Percentiles rank a stretch among this genome's conserved stretches.
Conservation (phyloP, 2,888 invertebrate genomes). For the Hemicrepidius hirtus region DNA sequence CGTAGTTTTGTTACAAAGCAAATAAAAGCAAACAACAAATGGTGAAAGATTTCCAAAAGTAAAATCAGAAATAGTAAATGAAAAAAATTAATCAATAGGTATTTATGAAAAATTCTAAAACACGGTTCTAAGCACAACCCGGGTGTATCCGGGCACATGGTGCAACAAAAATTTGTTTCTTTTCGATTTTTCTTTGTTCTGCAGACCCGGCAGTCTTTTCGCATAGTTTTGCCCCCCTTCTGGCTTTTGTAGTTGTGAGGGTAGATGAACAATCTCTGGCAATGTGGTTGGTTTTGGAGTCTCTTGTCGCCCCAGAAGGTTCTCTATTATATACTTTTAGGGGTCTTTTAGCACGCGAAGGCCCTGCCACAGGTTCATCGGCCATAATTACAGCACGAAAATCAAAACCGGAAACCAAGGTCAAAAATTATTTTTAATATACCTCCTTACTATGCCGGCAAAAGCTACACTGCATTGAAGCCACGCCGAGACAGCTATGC, state of each 20-base stretch:
- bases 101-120: slow-evolving; percentile 8
- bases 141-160: background rate
- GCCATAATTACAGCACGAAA: background rate
- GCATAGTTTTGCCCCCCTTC: no score
- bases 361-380: slow-evolving; percentile 3
- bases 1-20: background rate
- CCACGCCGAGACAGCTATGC: slow-evolving; percentile 1
- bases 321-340: background rate
- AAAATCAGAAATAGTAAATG: no score
- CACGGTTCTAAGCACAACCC: slow-evolving; percentile 5
- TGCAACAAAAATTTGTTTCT: slow-evolving; percentile 1
- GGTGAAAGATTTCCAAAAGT: background rate
- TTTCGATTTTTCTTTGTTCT: background rate
- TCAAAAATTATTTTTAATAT: background rate
- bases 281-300: background rate
- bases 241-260: no score
- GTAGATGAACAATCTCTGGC: no score
- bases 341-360: background rate
- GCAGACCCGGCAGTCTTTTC: slow-evolving; percentile 2
- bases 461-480: background rate
- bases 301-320: slow-evolving; percentile 3
- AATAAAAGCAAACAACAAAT: slow-evolving; percentile 4
- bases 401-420: slow-evolving; percentile 1
- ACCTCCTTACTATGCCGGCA: background rate
- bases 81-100: slow-evolving; percentile 9